These are phyloP conservation scores for Drosophila guanche DNA, from an alignment of 1,140 invertebrate species.

Conservation along the genomic window DNA sequence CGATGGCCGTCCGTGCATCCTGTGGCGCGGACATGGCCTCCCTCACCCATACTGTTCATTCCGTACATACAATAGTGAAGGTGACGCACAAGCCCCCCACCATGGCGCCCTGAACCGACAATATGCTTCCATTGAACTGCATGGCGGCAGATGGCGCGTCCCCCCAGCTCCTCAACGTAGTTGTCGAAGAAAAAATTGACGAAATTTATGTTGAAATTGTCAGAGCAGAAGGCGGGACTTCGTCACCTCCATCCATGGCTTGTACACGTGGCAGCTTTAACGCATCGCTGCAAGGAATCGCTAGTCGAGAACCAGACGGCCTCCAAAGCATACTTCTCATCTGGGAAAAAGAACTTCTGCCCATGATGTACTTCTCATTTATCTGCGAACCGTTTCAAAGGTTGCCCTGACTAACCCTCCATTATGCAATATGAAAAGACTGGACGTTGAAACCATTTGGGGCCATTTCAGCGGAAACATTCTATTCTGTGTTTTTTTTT, in stretches of 20 bases:
- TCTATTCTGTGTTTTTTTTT: constrained; percentile 34
- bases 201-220: constrained; percentile 74
- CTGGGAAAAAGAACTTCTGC: constrained; percentile 1
- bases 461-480: constrained; percentile 9
- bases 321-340: no score
- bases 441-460: not conserved
- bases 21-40: constrained; percentile 47
- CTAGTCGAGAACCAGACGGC: no score
- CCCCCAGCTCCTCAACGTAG: constrained; percentile 45
- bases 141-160: constrained; percentile 55
- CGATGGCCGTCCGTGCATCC: constrained; percentile 35
- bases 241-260: constrained; percentile 18
- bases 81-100: constrained; percentile 27
- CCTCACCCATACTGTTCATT: constrained; percentile 14
- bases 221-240: constrained; percentile 56
- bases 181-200: constrained; percentile 75
- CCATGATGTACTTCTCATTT: constrained; percentile 9
- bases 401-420: constrained; percentile 28
- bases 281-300: constrained; percentile 3
- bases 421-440: not conserved
- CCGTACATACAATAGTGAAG: constrained; percentile 14
- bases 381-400: constrained; percentile 1
- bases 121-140: constrained; percentile 75
- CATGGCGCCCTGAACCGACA: constrained; percentile 34
- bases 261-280: constrained; percentile 36